phyloP scores from a whole-genome alignment of 2,888 invertebrate genomes.

The Macroteleia sp. region DNA sequence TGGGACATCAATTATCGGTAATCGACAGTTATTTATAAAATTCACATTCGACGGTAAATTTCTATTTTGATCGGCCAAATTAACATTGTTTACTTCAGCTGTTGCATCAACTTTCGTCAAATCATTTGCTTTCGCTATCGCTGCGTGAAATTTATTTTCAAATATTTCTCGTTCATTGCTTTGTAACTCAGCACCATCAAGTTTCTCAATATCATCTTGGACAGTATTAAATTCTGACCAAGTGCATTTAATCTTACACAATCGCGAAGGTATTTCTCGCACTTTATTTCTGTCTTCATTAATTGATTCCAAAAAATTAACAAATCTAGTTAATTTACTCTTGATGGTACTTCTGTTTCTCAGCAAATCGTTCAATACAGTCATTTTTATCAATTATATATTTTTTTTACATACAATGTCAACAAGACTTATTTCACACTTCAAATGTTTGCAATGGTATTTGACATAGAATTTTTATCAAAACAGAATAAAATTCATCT shows the following conservation, averaged over 20 bases:
- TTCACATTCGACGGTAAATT: background rate
- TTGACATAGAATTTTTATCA: too few species aligned
- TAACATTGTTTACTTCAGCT: too few species aligned
- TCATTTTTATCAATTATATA: too few species aligned
- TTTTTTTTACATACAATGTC: too few species aligned
- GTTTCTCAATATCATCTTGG: background rate
- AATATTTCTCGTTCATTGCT: background rate
- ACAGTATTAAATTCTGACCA: background rate
- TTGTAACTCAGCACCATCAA: background rate
- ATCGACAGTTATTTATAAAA: background rate
- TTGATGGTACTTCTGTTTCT: too few species aligned
- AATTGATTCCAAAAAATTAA: too few species aligned
- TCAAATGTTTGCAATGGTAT: too few species aligned
- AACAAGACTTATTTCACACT: too few species aligned
- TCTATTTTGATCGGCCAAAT: background rate
- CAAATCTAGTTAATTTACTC: too few species aligned
- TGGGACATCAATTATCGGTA: background rate
- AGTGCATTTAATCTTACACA: background rate
- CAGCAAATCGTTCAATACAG: too few species aligned
- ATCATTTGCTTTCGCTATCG: background rate
- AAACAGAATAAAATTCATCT: too few species aligned
- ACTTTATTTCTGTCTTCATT: too few species aligned
- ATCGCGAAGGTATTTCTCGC: background rate
- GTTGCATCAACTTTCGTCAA: background rate
- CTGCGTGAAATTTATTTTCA: background rate